Percentiles rank a stretch among this genome's conserved stretches.
Conservation (phyloP, 2,797 vertebrate genomes). For the Esox masquinongy region DNA sequence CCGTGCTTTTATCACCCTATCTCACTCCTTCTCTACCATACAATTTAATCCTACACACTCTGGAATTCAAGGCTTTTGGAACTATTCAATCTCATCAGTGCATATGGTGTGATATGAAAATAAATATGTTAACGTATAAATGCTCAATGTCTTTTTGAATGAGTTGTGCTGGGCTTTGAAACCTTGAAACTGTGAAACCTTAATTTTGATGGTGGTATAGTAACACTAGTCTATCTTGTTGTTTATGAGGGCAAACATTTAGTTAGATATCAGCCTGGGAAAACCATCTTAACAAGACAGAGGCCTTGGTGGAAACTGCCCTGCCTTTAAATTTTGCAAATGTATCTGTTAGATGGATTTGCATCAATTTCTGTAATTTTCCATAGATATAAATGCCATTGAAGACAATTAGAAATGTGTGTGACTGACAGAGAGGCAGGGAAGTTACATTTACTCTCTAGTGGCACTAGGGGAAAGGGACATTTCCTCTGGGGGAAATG, state of each 20-base stretch:
- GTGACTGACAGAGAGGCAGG: neutral
- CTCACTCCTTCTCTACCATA: neutral
- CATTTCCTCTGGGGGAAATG: neutral
- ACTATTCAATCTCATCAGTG: neutral
- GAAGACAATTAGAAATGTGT: too few species aligned
- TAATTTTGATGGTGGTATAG: neutral
- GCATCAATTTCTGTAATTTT: neutral
- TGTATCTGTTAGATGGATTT: neutral
- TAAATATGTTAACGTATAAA: neutral
- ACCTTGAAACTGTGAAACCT: neutral
- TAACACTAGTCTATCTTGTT: neutral
- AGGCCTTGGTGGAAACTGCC: neutral
- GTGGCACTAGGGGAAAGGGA: neutral
- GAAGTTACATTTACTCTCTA: neutral
- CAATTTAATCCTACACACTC: neutral
- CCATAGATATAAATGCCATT: neutral
- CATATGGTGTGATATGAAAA: neutral
- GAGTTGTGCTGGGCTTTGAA: neutral
- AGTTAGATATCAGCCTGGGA: neutral
- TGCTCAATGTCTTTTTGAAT: neutral
- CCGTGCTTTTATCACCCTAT: conserved; percentile 27
- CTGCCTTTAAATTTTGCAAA: neutral
- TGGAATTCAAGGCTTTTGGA: neutral
- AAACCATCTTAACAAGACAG: neutral
- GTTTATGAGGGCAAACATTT: neutral